A percentile compares a stretch with the other conserved stretches of the same genome.
These are phyloP conservation scores for Invenusta paracnida DNA, from an alignment of 2,888 invertebrate genomes.

Conservation along the genomic window DNA sequence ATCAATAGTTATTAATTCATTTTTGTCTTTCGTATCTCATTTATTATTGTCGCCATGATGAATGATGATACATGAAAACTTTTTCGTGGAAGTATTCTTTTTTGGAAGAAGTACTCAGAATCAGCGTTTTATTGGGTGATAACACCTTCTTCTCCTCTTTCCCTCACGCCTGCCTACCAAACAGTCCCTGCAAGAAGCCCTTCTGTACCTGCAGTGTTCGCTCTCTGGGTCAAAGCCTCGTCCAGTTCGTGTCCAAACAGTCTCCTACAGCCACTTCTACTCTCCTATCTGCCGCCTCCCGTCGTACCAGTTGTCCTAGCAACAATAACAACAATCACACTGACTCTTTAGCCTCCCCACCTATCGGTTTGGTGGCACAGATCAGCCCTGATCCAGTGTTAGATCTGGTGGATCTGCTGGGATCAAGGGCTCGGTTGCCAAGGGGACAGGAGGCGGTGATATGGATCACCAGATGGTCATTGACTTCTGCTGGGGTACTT, in stretches of 20 bases:
- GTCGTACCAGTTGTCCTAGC: background rate
- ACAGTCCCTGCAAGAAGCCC: background rate
- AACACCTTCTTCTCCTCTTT: too few species aligned
- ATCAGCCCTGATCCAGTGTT: background rate
- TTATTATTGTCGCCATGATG: too few species aligned
- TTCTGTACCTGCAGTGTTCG: constrained; percentile 17
- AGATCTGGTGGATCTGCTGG: constrained; percentile 12
- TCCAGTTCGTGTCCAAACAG: background rate
- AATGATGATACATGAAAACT: too few species aligned
- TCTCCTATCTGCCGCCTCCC: background rate
- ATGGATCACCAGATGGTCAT: background rate
- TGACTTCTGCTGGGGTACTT: background rate
- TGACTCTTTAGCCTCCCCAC: background rate
- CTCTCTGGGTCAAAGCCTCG: background rate
- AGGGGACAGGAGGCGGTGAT: background rate
- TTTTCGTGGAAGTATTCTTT: too few species aligned
- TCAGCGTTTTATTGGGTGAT: too few species aligned
- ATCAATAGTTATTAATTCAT: too few species aligned
- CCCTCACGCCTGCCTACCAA: too few species aligned
- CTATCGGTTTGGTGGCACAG: background rate
- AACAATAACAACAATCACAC: background rate
- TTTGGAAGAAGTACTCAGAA: too few species aligned
- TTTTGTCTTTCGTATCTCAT: too few species aligned
- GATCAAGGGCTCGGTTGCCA: background rate
- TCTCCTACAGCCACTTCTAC: background rate